Percentiles rank a stretch among this genome's conserved stretches.
phyloP scores from a whole-genome alignment of 2,888 invertebrate species.

The Melitaea athalia region DNA sequence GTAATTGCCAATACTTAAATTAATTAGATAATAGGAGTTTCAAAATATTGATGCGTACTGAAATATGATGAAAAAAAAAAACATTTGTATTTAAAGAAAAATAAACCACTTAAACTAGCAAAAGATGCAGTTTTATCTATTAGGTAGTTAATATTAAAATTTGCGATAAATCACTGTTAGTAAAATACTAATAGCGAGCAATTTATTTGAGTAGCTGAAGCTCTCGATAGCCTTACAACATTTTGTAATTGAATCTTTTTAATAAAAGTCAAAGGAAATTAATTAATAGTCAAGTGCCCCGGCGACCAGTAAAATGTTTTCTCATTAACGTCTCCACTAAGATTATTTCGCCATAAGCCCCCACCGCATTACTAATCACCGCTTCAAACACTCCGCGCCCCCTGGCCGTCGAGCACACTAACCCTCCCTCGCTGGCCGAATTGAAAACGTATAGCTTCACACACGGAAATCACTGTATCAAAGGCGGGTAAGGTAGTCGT shows the following conservation, averaged over 20 bases:
- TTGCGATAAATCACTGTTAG: not conserved
- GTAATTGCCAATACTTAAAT: too few species aligned
- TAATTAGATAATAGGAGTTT: too few species aligned
- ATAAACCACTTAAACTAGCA: too few species aligned
- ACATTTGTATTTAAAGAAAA: too few species aligned
- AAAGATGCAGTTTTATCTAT: too few species aligned
- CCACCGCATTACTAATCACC: slow-evolving; percentile 70
- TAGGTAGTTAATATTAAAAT: not conserved
- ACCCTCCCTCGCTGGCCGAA: slow-evolving; percentile 54
- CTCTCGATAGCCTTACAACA: slow-evolving; percentile 29
- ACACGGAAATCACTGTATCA: slow-evolving; percentile 47
- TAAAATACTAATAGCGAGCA: slow-evolving; percentile 2
- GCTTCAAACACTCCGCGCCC: slow-evolving; percentile 63
- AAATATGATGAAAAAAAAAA: too few species aligned
- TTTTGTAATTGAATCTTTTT: slow-evolving; percentile 32
- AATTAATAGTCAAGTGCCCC: slow-evolving; percentile 58
- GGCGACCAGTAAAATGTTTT: slow-evolving; percentile 58
- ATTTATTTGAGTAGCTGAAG: slow-evolving; percentile 20
- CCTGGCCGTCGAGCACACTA: slow-evolving; percentile 55
- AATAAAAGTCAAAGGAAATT: slow-evolving; percentile 50
- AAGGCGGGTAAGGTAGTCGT: slow-evolving; percentile 47
- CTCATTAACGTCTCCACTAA: slow-evolving; percentile 69
- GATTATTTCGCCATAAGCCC: slow-evolving; percentile 69
- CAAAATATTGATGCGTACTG: too few species aligned
- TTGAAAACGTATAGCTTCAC: slow-evolving; percentile 63